Conservation (phyloP, 2,113 vertebrate genomes). For the Probosciger aterrimus region DNA sequence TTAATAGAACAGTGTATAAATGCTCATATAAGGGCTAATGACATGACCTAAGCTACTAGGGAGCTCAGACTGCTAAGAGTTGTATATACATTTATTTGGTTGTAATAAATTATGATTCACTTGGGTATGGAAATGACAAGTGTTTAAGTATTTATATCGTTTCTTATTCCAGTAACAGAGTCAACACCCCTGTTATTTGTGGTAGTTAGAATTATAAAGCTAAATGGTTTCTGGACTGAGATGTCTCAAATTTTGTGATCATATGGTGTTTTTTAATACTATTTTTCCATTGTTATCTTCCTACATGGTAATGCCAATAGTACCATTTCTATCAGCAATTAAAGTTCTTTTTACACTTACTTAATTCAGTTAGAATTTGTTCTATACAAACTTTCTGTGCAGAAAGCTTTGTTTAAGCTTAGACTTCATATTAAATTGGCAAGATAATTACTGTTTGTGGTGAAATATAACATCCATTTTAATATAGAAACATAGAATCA, state of each 20-base stretch:
- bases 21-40: background rate
- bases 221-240: background rate
- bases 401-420: background rate
- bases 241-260: background rate
- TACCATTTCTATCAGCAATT: background rate
- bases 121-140: background rate
- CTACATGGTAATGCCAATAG: background rate
- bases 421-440: background rate
- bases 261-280: background rate
- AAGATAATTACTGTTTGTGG: background rate
- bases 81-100: background rate
- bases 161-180: background rate
- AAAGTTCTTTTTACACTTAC: background rate
- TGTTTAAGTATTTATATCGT: background rate
- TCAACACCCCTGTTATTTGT: background rate
- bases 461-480: background rate
- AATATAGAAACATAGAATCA: background rate
- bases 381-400: background rate
- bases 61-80: background rate
- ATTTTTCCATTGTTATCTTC: background rate
- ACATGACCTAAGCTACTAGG: background rate
- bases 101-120: background rate
- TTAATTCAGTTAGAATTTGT: background rate
- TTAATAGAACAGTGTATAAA: background rate
- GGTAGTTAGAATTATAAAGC: background rate